These are phyloP conservation scores for Phyllotis vaccarum DNA, from an alignment of 2,797 vertebrate species.

Conservation along the genomic window DNA sequence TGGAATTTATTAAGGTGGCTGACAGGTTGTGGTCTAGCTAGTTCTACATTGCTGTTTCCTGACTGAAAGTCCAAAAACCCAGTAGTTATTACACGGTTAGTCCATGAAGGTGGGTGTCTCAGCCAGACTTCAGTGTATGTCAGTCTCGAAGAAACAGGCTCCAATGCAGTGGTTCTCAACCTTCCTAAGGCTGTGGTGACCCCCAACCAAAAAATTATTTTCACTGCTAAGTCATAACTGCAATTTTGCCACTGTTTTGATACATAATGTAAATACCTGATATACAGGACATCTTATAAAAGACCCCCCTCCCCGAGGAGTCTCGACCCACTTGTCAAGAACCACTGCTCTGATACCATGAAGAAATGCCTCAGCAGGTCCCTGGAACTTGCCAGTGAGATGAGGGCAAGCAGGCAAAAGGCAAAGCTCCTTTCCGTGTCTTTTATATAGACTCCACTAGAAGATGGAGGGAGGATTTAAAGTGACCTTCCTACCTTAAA, in stretches of 20 bases:
- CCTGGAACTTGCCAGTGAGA: neutral
- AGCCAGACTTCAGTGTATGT: neutral
- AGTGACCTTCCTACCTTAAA: neutral
- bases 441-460: neutral
- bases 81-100: neutral
- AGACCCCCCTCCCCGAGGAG: too few relatives aligned
- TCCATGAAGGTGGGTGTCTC: neutral
- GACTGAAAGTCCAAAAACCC: neutral
- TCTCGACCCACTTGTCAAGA: neutral
- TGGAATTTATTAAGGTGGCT: too few relatives aligned
- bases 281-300: neutral
- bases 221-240: neutral
- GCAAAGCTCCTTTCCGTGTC: neutral
- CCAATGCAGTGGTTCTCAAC: neutral
- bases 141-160: neutral
- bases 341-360: neutral
- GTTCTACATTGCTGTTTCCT: neutral
- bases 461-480: neutral
- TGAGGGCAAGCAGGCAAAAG: neutral
- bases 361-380: neutral
- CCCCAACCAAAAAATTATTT: neutral
- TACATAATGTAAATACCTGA: neutral
- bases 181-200: neutral
- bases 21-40: neutral
- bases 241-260: neutral